Conservation (phyloP, 2,888 invertebrate species). For the Hyposoter didymator region DNA sequence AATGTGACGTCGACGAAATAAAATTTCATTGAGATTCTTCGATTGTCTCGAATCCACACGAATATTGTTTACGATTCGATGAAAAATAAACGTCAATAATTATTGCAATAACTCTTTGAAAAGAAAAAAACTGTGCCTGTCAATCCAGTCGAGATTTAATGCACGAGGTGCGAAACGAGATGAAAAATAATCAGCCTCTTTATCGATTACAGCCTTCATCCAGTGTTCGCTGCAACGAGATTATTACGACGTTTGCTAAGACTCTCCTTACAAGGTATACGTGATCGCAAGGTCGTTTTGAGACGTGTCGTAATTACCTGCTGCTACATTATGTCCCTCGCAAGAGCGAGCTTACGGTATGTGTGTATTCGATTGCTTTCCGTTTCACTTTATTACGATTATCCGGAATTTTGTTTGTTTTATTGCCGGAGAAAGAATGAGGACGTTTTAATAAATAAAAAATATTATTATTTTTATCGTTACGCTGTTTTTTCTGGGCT, state of each 20-base stretch:
- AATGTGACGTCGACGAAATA: background rate
- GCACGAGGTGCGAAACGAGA: constrained; percentile 56
- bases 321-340: constrained; percentile 73
- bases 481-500: background rate
- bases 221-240: constrained; percentile 44
- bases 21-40: background rate
- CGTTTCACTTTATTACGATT: constrained; percentile 37
- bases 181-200: constrained; percentile 61
- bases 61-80: background rate
- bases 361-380: constrained; percentile 21
- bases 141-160: constrained; percentile 44
- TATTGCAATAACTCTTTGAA: background rate
- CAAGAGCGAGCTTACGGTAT: constrained; percentile 28
- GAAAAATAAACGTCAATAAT: background rate
- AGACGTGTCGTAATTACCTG: constrained; percentile 77
- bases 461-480: background rate
- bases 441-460: background rate
- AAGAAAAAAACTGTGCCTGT: constrained; percentile 3
- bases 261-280: constrained; percentile 75
- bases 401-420: background rate
- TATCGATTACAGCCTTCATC: constrained; percentile 63
- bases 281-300: constrained; percentile 77
- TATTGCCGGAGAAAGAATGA: background rate
- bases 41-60: background rate
- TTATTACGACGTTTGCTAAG: constrained; percentile 68